Evolutionary conservation across 1,140 invertebrate species (phyloP), one percentile per base, ranked within the genome.

Genomic region (Eurytemora carolleeae): DNA sequence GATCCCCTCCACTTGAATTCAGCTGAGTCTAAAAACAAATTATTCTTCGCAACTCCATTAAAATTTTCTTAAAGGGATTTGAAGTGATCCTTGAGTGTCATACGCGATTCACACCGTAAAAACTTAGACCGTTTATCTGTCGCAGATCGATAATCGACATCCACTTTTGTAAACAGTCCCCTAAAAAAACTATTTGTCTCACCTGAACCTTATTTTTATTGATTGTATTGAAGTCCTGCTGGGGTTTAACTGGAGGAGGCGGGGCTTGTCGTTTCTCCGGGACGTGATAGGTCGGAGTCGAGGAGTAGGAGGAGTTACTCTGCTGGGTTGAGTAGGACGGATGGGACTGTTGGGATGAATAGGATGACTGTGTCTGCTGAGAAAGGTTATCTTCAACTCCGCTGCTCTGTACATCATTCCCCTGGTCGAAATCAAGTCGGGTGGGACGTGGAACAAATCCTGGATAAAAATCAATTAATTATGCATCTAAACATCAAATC

Each of bases 391-490:
- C 44, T 17, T 21, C 20, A 55, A 17, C 21, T 18, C 17, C 15
- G 53, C 12, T 15, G 53, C 16, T 55, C 2, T 53, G 24, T n/a
- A 19, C 52, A 19, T n/a, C 25, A 18, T 22, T 22, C 19, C 20
- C 21, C 19, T 57, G 53, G 20, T 62, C 60, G 20, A 62, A 62
- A 25, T 62, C 60, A 18, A 62, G 24, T n/a, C 55, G 44, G 17
- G 60, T 62, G 20, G 60, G 60, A 22, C 60, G n/a, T 15, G 60
- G 60, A n/a, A 53, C 60, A 54, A 62, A 62, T 18, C 60, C 60
- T 62, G 24, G 15, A 62, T 58, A 24, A 24, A 26, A 24, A n/a
- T 7, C 24, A 57, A 57, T 22, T 22, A 15, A 25, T 3, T 23
- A 23, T n/a, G n/a, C n/a, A n/a, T n/a, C 21, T 54, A 2, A 12